Conservation (phyloP, 2,797 vertebrate genomes). For the Manis crassicaudata region DNA sequence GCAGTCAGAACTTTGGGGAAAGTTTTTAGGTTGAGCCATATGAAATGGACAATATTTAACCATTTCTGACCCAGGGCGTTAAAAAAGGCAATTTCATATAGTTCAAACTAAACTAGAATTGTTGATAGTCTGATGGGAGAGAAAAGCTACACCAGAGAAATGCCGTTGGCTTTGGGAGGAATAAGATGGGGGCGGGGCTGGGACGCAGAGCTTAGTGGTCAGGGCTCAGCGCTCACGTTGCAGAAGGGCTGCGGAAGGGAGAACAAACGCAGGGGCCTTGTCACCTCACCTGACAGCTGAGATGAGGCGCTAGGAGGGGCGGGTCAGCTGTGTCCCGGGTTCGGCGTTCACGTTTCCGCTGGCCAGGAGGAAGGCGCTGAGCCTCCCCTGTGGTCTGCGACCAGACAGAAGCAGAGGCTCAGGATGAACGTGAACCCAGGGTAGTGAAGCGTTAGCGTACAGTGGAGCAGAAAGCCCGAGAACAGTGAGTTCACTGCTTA, state of each 20-base stretch:
- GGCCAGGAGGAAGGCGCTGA: not conserved
- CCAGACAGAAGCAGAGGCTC: not conserved
- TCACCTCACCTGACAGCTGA: too few species aligned
- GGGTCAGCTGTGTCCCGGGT: too few species aligned
- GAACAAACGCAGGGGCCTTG: not conserved
- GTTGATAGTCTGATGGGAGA: not conserved
- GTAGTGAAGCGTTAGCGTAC: too few species aligned
- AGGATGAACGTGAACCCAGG: not conserved
- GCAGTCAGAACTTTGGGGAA: not conserved
- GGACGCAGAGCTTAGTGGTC: not conserved
- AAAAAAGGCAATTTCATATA: not conserved
- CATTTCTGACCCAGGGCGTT: not conserved
- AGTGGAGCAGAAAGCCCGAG: too few species aligned
- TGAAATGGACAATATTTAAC: not conserved
- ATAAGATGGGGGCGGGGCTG: not conserved
- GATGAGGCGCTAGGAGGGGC: too few species aligned
- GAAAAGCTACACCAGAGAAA: not conserved
- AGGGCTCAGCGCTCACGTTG: not conserved
- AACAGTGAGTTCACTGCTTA: too few species aligned
- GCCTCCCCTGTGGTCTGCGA: not conserved
- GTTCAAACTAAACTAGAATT: not conserved
- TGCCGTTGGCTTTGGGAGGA: rapidly evolving
- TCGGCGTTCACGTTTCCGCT: rapidly evolving
- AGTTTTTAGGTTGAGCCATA: not conserved
- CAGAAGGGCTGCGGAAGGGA: not conserved